A percentile compares a stretch with the other conserved stretches of the same genome.
Conservation (phyloP, 2,113 vertebrate species). For the Chaetops frenatus region DNA sequence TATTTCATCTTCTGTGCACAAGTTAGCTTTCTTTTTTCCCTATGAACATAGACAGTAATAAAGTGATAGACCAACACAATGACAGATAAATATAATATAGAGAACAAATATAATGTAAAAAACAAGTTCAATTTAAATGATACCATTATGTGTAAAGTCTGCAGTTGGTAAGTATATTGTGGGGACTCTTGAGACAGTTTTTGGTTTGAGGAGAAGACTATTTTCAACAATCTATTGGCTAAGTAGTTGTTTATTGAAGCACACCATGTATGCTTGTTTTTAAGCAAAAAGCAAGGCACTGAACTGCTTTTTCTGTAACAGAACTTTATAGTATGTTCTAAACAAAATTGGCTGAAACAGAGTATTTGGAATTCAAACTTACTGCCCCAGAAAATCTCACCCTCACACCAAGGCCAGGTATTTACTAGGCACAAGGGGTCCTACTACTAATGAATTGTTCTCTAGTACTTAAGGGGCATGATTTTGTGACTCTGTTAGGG, state of each 20-base stretch:
- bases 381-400: not conserved
- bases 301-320: not conserved
- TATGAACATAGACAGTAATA: not conserved
- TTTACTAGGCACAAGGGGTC: not conserved
- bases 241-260: not conserved
- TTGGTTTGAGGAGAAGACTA: not conserved
- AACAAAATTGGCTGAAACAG: not conserved
- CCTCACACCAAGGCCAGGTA: not conserved
- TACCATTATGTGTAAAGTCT: not conserved
- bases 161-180: not conserved
- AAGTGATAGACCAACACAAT: not conserved
- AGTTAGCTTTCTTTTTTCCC: not conserved
- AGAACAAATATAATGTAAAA: not conserved
- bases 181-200: not conserved
- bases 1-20: not conserved
- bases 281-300: not conserved
- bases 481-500: not conserved
- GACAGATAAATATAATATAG: not conserved
- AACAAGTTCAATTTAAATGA: not conserved
- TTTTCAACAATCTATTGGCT: not conserved
- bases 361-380: not conserved
- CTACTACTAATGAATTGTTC: not conserved
- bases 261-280: rapidly evolving
- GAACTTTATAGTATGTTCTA: not conserved
- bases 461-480: not conserved